Base-by-base conservation (phyloP, 2,113 vertebrate species). In the Pseudopipra pipra region DNA sequence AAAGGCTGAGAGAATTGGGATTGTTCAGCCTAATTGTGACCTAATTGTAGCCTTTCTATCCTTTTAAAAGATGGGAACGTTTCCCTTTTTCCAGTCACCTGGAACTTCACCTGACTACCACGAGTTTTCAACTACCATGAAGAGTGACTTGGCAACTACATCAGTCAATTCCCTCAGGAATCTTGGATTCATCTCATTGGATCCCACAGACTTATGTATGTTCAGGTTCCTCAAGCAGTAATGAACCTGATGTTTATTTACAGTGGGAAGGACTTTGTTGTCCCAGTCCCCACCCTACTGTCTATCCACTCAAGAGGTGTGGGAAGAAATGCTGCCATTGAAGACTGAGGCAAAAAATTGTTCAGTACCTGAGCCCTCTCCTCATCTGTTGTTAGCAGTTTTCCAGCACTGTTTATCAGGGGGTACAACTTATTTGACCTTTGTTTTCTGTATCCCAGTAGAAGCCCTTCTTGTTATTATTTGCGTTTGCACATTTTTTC, bases 111-210 rank as follows among this genome's bases (percentile, higher is more conserved):
- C 15, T 41, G 11, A 28, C 12, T 59, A 18, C 30, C 63, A 33
- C 0, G 1, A 41, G 19, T n/a, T n/a, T 59, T 59, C 65, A 49
- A 59, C 12, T n/a, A n/a, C 22, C n/a, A 39, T 7, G 11, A 28
- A 49, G 17, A 68, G 27, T 27, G n/a, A 7, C n/a, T 68, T 49
- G 17, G n/a, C 15, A 58, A 39, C 52, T 33, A 22, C 8, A 49
- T 22, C 54, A 33, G 43, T 24, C 4, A 21, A 33, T 39, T 68
- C 28, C 43, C 39, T 59, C 35, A n/a, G 17, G 52, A 39, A n/a
- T 21, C n/a, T 47, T 27, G n/a, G 16, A 39, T 47, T 28, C n/a
- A 33, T 33, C 41, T 31, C 28, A 37, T 14, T 33, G 24, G 46
- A 24, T 51, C 25, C 19, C 37, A 71, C 4, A 24, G 11, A 61